Base-by-base conservation (phyloP, 2,888 invertebrate genomes). In the Petrophora chlorosata region DNA sequence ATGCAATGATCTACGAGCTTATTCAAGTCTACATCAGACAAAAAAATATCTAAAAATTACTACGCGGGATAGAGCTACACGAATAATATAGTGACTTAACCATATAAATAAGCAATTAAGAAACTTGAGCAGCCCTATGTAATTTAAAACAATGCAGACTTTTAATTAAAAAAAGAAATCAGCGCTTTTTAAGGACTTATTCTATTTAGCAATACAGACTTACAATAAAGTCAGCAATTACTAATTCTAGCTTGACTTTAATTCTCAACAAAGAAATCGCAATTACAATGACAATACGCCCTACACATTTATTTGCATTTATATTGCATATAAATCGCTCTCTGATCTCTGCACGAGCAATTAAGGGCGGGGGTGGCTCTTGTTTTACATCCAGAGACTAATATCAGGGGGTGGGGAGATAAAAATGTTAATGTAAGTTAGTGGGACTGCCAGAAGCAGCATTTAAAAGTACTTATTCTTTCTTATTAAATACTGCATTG, bases 281-380 rank as follows among this genome's bases (percentile, higher is more conserved):
- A 34, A 54, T 48, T 38, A 46, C 25, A 38, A 45, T 51, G 41
- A 47, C 53, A 56, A 50, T 50, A 32, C 42, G 17, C 35, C 49
- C 25, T 42, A 47, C 50, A 55, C 50, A 49, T 45, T 40, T 43
- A 85, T 86, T 86, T 77, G 77, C 85, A 86, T 86, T 76, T 77
- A 85, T 78, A 86, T 85, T 81, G 82, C 79, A 73, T 67, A 79
- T 75, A 78, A 83, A 82, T 76, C 73, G 75, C 67, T 61, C 62
- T 61, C 57, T 67, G 67, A 70, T 71, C 68, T 65, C 67, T 47
- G 61, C 56, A 59, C 54, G 59, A 73, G 71, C 79, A 82, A 86
- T 87, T 85, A 87, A 74, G 73, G 70, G 29, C 12, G 28, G 39
- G 65, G 58, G 54, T 43, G 60, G 25, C 25, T 64, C 77, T 79